Conservation (phyloP, 1,140 invertebrate species). For the Dreissena polymorpha region DNA sequence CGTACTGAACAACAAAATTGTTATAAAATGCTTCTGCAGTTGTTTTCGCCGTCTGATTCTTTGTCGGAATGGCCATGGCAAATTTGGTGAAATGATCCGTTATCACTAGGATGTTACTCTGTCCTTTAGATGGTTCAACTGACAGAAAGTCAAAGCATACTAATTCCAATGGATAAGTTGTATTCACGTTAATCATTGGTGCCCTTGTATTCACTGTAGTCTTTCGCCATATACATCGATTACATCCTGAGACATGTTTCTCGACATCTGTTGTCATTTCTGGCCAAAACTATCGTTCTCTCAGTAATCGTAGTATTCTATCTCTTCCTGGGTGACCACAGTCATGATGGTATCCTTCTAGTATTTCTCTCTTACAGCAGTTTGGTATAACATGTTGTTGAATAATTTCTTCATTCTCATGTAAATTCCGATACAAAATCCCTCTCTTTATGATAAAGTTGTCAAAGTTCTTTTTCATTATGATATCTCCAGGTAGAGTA, state of each 20-base stretch:
- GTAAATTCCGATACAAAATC: constrained; percentile 7
- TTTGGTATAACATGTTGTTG: constrained; percentile 19
- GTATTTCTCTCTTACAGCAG: neutral
- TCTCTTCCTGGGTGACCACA: constrained; percentile 11
- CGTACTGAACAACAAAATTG: constrained; percentile 51
- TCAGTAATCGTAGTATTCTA: neutral
- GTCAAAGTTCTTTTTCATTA: constrained; percentile 17
- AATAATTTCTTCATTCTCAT: constrained; percentile 1
- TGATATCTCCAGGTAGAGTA: neutral
- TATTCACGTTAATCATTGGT: constrained; percentile 19
- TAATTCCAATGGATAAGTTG: constrained; percentile 42
- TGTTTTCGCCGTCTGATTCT: constrained; percentile 54
- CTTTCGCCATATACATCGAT: constrained; percentile 45
- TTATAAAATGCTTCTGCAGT: constrained; percentile 37
- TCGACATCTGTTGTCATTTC: constrained; percentile 2
- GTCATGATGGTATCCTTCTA: neutral
- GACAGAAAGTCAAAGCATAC: constrained; percentile 39
- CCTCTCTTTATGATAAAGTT: constrained; percentile 24
- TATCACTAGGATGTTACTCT: constrained; percentile 49
- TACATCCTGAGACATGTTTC: constrained; percentile 22
- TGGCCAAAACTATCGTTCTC: constrained; percentile 3
- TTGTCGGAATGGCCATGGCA: constrained; percentile 53
- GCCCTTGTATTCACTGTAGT: constrained; percentile 1
- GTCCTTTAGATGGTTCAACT: constrained; percentile 33
- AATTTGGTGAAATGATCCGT: constrained; percentile 57